Evolutionary conservation across 1,140 invertebrate genomes (phyloP), one percentile per base, ranked within the genome.

Genomic region (Drosophila neocordata): DNA sequence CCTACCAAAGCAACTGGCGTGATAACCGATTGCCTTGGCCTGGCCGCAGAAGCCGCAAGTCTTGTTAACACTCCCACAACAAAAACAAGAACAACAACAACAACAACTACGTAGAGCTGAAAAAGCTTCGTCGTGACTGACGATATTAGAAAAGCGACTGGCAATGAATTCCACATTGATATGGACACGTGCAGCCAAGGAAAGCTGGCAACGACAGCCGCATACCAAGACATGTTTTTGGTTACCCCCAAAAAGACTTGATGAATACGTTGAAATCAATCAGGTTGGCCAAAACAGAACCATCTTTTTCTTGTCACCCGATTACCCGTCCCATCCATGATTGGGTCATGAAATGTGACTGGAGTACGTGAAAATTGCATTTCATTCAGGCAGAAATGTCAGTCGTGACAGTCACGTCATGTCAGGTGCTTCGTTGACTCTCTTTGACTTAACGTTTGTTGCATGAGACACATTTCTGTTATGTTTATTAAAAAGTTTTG

Each of bases 361-460:
- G 68, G 69, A 62, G 59, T 81, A 85, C 81, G 82, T 85, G 81
- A 85, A 87, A 85, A 87, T 87, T 75, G 78, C 82, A 85, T 78
- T 78, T 72, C 74, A 87, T 81, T 77, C 55, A 56, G 57, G 13
- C 12, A 35, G 13, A 60, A 38, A 60, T 34, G 34, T 27, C 55
- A 57, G 35, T 48, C 24, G 35, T 15, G 18, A 7, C 18, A 41
- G 62, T 60, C 57, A 27, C 35, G 63, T 71, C 68, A 66, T 63
- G 68, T 71, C 41, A 51, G 24, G 65, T 48, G 55, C 15, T 55
- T 61, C 34, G 62, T 18, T 69, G 51, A 65, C 51, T 61, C 51
- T 27, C 37, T 35, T 44, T 15, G 73, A 35, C 48, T 31, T 7
- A 4, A 31, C 27, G 6, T 31, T 31, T 73, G 65, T 73, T 73